Base-by-base conservation (phyloP, 2,888 invertebrate species). In the Zeuzera pyrina region DNA sequence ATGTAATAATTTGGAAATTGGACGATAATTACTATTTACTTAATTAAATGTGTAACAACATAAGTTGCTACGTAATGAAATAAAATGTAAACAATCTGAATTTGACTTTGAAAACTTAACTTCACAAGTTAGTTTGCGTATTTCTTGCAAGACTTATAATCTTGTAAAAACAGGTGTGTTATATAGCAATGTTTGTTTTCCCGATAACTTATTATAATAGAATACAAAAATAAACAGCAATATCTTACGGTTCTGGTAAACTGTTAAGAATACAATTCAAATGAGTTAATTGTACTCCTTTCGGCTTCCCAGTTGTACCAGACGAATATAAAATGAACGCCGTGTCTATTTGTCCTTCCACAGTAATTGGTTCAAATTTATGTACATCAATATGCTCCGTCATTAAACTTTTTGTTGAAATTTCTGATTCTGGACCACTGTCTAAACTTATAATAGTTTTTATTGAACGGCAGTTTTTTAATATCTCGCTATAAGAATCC, bases 251-350 rank as follows among this genome's bases (percentile, higher is more conserved):
- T 40, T 64, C 47, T 1, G 63, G 50, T 15, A 64, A 41, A 49
- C 66, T 68, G 34, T 62, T 65, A 15, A 77, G 45, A 29, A 84
- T 65, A 36, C 83, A 70, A 57, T 89, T 89, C 33, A 73, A 62
- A 56, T 89, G 87, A 3, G 88, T 86, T 25, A 89, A 58, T 64
- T 86, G 76, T 1, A 90, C 89, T 16, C 88, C 89, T 64, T 90
- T 90, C 1, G 89, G 88, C 48, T 89, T 61, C 1, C 91, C 91
- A 10, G 87, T 87, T 0, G 91, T 91, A 27, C 91, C 91, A 34
- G 90, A 90, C 19, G 90, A 91, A 61, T 87, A 89, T 36, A 89
- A 76, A 49, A 89, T 71, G 12, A 63, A 47, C 1, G 66, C 69
- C 2, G 52, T 50, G 41, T 73, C 72, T 14, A 39, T 53, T 33